A percentile compares a stretch with the other conserved stretches of the same genome.
These are phyloP conservation scores for Neodiprion fabricii DNA, from an alignment of 1,140 invertebrate species.

Conservation along the genomic window DNA sequence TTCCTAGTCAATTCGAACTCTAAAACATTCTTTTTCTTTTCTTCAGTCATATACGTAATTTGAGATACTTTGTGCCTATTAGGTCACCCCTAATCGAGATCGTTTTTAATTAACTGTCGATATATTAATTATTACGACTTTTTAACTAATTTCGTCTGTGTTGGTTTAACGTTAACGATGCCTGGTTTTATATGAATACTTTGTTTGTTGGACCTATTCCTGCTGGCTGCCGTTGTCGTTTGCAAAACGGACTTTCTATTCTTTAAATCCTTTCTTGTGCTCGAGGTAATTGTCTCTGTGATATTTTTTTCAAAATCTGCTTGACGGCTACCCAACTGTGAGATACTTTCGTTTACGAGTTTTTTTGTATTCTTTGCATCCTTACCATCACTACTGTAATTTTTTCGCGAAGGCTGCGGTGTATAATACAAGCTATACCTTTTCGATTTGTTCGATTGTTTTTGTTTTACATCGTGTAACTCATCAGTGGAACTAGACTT, in stretches of 20 bases:
- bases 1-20: too few species aligned
- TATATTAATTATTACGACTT: conserved; percentile 8
- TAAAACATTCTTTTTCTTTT: too few species aligned
- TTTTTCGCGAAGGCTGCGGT: conserved; percentile 46
- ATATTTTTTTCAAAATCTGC: conserved; percentile 6
- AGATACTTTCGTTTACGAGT: conserved; percentile 11
- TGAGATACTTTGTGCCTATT: conserved; percentile 3
- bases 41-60: not conserved
- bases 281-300: not conserved
- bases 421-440: conserved; percentile 53
- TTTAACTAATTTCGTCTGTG: conserved; percentile 38
- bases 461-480: conserved; percentile 40
- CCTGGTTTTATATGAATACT: conserved; percentile 33
- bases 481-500: conserved; percentile 52
- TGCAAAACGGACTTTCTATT: conserved; percentile 39
- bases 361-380: conserved; percentile 32
- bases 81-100: not conserved
- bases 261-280: conserved; percentile 17
- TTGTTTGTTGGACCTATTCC: conserved; percentile 43
- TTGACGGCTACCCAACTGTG: conserved; percentile 11
- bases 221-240: conserved; percentile 35
- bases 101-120: conserved; percentile 2
- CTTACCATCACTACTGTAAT: conserved; percentile 44
- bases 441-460: conserved; percentile 40
- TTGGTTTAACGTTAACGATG: conserved; percentile 14